Percentiles rank a stretch among this genome's conserved stretches.
phyloP scores from a whole-genome alignment of 2,797 vertebrate species.

The Mus minutoides region DNA sequence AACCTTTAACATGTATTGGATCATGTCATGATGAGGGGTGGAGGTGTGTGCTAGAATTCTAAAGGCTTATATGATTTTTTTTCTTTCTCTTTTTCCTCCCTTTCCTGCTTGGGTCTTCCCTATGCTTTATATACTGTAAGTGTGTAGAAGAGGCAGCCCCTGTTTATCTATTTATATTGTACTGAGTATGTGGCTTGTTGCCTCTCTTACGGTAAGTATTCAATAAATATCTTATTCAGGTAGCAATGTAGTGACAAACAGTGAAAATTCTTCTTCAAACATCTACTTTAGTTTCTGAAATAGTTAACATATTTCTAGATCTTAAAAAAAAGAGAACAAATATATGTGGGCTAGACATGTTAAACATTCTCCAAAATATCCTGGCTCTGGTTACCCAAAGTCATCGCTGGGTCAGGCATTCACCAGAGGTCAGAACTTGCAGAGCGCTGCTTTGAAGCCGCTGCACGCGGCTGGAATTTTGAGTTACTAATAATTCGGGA shows the following conservation, averaged over 20 bases:
- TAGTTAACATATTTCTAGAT: slow-evolving; percentile 36
- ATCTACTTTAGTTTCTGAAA: slow-evolving; percentile 37
- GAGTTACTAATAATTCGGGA: slow-evolving; percentile 67
- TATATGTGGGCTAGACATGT: slow-evolving; percentile 47
- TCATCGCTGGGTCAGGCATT: slow-evolving; percentile 50
- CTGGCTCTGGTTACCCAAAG: slow-evolving; percentile 45
- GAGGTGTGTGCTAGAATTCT: not conserved
- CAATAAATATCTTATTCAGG: not conserved
- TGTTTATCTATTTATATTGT: not conserved
- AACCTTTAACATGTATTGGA: not conserved
- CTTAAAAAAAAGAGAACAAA: slow-evolving; percentile 8
- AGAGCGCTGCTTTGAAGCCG: slow-evolving; percentile 50
- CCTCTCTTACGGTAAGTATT: not conserved
- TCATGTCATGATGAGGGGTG: not conserved
- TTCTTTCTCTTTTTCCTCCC: not conserved
- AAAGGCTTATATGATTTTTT: not conserved
- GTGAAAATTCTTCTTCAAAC: not conserved
- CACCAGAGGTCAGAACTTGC: slow-evolving; percentile 57
- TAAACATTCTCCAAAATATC: slow-evolving; percentile 45
- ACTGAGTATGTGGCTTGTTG: not conserved
- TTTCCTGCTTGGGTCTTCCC: not conserved
- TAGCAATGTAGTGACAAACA: not conserved
- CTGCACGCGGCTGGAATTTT: slow-evolving; percentile 58
- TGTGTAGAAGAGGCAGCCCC: not conserved
- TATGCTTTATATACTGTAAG: not conserved